Conservation (phyloP, 2,888 invertebrate genomes). For the Melanostoma scalare region DNA sequence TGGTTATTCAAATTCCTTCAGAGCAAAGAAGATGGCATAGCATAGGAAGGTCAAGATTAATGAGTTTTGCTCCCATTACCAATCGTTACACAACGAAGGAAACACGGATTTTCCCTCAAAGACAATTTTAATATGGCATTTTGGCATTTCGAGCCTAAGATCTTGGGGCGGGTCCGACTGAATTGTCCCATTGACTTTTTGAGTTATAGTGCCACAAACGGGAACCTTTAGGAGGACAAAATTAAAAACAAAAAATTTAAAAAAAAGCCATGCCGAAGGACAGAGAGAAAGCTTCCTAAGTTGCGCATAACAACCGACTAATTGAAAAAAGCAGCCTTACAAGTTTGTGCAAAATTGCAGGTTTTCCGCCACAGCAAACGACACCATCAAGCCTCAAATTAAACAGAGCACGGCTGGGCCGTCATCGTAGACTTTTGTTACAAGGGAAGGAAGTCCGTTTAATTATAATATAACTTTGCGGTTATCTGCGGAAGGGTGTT, state of each 20-base stretch:
- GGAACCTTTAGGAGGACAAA: background rate
- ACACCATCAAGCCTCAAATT: background rate
- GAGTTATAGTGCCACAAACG: background rate
- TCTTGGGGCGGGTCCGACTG: background rate
- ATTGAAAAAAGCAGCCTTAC: background rate
- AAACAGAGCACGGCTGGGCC: too few relatives aligned
- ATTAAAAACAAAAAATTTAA: too few relatives aligned
- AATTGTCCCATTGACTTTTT: background rate
- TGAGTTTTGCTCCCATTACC: background rate
- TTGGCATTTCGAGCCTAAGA: background rate
- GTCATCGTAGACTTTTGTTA: too few relatives aligned
- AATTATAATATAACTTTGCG: background rate
- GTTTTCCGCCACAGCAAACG: background rate
- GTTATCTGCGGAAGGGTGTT: background rate
- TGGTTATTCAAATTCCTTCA: background rate
- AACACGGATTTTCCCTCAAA: slow-evolving; percentile 8
- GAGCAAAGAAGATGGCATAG: background rate
- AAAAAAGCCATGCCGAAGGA: background rate
- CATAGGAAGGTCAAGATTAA: slow-evolving; percentile 23
- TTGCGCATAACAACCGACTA: background rate
- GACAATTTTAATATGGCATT: background rate
- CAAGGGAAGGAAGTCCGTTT: too few relatives aligned
- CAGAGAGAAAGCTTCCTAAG: background rate
- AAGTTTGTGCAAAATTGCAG: background rate
- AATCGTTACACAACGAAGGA: slow-evolving; percentile 3